A percentile compares a stretch with the other conserved stretches of the same genome.
phyloP scores from a whole-genome alignment of 2,888 invertebrate species.

The Choristoneura rosaceana region DNA sequence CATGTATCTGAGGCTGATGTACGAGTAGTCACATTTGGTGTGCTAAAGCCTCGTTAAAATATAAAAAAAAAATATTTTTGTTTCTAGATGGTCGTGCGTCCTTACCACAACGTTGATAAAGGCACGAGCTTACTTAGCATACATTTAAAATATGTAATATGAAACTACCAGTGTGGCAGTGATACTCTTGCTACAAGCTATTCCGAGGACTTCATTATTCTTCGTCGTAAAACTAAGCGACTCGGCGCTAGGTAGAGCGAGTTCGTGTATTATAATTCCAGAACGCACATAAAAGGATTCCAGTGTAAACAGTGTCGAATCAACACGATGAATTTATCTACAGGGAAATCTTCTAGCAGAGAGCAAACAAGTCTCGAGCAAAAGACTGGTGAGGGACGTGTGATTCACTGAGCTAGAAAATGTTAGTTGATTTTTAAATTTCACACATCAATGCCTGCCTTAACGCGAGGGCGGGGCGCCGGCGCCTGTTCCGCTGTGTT shows the following conservation, averaged over 20 bases:
- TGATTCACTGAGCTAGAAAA: slow-evolving; percentile 80
- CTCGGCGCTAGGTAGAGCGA: slow-evolving; percentile 24
- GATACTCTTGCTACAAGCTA: slow-evolving; percentile 24
- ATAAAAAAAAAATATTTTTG: not conserved
- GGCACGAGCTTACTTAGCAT: slow-evolving; percentile 33
- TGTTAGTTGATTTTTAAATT: slow-evolving; percentile 85
- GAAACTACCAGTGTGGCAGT: slow-evolving; percentile 34
- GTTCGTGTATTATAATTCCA: slow-evolving; percentile 44
- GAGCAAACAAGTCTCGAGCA: slow-evolving; percentile 74
- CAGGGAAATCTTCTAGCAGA: slow-evolving; percentile 75
- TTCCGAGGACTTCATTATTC: slow-evolving; percentile 39
- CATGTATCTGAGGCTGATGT: too few relatives aligned
- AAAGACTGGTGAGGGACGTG: slow-evolving; percentile 74
- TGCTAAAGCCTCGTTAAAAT: too few relatives aligned
- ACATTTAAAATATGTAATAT: slow-evolving; percentile 41
- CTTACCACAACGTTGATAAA: slow-evolving; percentile 15
- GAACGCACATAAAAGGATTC: slow-evolving; percentile 71
- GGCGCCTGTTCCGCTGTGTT: slow-evolving; percentile 32
- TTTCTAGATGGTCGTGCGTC: slow-evolving; percentile 2
- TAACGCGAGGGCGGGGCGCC: slow-evolving; percentile 58
- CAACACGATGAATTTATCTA: slow-evolving; percentile 77
- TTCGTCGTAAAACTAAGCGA: slow-evolving; percentile 34
- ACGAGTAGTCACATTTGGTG: too few relatives aligned
- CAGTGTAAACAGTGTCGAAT: slow-evolving; percentile 77
- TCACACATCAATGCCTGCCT: slow-evolving; percentile 73